These are phyloP conservation scores for Bos taurus DNA, from an alignment of 2,113 vertebrate species.

Conservation along the genomic window ARS-UCD2.0 NC_037351.1:4628001-4628500, in stretches of 20 bases:
- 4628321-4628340: not conserved
- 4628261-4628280: constrained; percentile 2
- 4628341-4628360: not conserved
- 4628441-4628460: not conserved
- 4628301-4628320: not conserved
- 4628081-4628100: not conserved
- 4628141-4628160: not conserved
- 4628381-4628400: not conserved
- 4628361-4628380: not conserved
- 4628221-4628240: not conserved
- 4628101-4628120: not conserved
- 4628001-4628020: not conserved
- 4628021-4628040: not conserved
- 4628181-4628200: not conserved
- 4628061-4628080: not conserved
- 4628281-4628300: not conserved
- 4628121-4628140: not conserved
- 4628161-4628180: not conserved
- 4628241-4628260: not conserved
- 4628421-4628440: not conserved
- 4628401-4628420: not conserved
- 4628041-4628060: not conserved
- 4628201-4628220: not conserved
- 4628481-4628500: not conserved
- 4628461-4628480: not conserved